Evolutionary conservation across 23 tunicate genomes (phyloP).

Genomic region (Botrylloides violaceus): DNA sequence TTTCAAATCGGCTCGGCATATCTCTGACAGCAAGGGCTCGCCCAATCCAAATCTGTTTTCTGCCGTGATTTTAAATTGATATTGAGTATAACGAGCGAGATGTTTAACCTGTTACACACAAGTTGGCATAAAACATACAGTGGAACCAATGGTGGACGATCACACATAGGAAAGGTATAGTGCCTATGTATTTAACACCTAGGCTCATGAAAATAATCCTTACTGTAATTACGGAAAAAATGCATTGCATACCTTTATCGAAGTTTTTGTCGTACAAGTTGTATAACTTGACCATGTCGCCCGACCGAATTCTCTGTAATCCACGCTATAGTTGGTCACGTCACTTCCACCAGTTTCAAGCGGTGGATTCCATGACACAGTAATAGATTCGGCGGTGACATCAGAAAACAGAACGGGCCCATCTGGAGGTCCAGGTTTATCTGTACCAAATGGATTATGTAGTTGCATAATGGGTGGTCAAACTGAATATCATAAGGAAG

Average conservation of each 20-base stretch:
- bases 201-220: not conserved
- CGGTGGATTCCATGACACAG: slow-evolving; percentile 40
- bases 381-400: slow-evolving; percentile 30
- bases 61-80: slow-evolving; percentile 52
- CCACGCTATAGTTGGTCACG: slow-evolving; percentile 32
- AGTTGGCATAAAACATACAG: too few species aligned
- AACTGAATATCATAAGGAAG: too few species aligned
- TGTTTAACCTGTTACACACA: slow-evolving; percentile 17
- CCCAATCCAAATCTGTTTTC: slow-evolving; percentile 43
- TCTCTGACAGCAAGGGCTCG: slow-evolving; percentile 36
- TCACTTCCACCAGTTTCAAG: slow-evolving; percentile 40
- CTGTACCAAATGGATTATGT: not conserved
- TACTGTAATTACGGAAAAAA: not conserved
- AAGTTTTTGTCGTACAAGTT: slow-evolving; percentile 33
- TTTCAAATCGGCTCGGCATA: slow-evolving; percentile 33
- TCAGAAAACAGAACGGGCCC: slow-evolving; percentile 33
- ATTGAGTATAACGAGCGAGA: slow-evolving; percentile 28
- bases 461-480: not conserved
- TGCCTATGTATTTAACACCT: too few species aligned
- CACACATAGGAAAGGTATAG: too few species aligned
- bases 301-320: slow-evolving; percentile 50
- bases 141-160: too few species aligned
- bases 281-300: slow-evolving; percentile 40
- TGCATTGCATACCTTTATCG: slow-evolving; percentile 41
- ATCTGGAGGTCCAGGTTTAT: slow-evolving; percentile 47